phyloP scores from a whole-genome alignment of 2,797 vertebrate species.

The Enteromius mattozi region DNA sequence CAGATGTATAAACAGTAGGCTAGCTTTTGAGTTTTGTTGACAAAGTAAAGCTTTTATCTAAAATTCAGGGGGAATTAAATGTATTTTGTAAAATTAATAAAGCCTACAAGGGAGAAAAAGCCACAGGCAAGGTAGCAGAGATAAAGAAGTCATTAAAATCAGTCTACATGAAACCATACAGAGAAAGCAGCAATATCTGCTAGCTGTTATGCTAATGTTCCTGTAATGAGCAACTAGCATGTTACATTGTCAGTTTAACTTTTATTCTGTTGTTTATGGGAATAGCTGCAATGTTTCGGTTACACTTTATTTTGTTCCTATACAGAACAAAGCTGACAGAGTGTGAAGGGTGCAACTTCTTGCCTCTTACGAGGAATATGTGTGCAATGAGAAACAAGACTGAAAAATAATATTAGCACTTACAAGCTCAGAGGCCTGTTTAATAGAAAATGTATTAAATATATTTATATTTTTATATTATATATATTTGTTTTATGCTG shows the following conservation, averaged over 20 bases:
- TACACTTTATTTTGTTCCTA: background rate
- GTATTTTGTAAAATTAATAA: slow-evolving; percentile 19
- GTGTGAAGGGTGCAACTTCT: background rate
- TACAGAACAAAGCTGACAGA: background rate
- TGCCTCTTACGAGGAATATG: background rate
- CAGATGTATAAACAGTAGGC: background rate
- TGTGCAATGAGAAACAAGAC: background rate
- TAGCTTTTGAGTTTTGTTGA: slow-evolving; percentile 7
- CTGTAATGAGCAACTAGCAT: slow-evolving; percentile 14
- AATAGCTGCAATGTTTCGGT: background rate
- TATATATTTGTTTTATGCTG: slow-evolving; percentile 2
- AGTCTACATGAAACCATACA: slow-evolving; percentile 12
- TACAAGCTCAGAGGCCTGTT: background rate
- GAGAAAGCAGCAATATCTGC: slow-evolving; percentile 5
- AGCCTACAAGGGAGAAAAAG: slow-evolving; percentile 2
- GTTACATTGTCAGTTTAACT: slow-evolving; percentile 4
- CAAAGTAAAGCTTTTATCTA: slow-evolving; percentile 17
- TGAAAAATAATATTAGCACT: slow-evolving; percentile 4
- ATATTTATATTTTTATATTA: background rate
- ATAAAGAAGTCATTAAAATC: slow-evolving; percentile 32
- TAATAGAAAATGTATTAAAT: background rate
- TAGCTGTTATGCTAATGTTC: slow-evolving; percentile 20
- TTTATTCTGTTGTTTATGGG: background rate
- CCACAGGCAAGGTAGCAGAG: slow-evolving; percentile 13
- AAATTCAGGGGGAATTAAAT: slow-evolving; percentile 2